Evolutionary conservation across 2,888 invertebrate species (phyloP).

Genomic region (Steromphala cineraria): DNA sequence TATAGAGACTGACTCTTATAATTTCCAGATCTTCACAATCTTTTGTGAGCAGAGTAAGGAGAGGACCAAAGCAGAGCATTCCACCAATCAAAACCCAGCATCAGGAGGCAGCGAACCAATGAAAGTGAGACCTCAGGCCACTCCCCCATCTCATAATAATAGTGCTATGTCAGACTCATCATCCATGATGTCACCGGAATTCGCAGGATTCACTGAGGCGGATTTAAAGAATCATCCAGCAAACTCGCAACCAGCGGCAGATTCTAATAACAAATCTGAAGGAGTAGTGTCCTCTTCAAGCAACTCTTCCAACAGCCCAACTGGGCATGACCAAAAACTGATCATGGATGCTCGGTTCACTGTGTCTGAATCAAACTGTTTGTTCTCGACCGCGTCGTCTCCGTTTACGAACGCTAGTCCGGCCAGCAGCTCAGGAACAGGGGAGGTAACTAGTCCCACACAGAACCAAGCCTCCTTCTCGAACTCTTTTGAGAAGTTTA

Average conservation of each 20-base stretch:
- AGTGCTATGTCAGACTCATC: constrained; percentile 31
- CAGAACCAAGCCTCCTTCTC: constrained; percentile 1
- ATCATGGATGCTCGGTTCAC: constrained; percentile 33
- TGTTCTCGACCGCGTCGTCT: constrained; percentile 2
- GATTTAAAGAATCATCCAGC: constrained; percentile 31
- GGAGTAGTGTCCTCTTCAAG: not conserved
- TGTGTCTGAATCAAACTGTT: constrained; percentile 17
- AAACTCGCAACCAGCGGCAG: not conserved
- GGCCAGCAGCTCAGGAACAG: not conserved
- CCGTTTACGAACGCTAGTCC: constrained; percentile 3
- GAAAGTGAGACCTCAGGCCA: constrained; percentile 13
- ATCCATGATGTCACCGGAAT: constrained; percentile 30
- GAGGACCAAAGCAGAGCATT: not conserved
- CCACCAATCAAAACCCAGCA: not conserved
- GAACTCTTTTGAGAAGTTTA: constrained; percentile 16
- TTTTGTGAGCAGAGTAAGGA: constrained; percentile 4
- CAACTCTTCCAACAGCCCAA: not conserved
- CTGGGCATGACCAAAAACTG: constrained; percentile 22
- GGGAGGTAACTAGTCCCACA: not conserved
- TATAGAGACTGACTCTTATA: not conserved
- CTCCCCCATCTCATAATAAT: constrained; percentile 14
- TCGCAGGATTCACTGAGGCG: constrained; percentile 33
- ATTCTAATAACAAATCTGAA: not conserved
- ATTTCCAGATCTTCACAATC: constrained; percentile 9
- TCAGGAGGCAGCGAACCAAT: not conserved